phyloP scores from a whole-genome alignment of 2,113 vertebrate genomes.

The Sarotherodon lohbergeri region DNA sequence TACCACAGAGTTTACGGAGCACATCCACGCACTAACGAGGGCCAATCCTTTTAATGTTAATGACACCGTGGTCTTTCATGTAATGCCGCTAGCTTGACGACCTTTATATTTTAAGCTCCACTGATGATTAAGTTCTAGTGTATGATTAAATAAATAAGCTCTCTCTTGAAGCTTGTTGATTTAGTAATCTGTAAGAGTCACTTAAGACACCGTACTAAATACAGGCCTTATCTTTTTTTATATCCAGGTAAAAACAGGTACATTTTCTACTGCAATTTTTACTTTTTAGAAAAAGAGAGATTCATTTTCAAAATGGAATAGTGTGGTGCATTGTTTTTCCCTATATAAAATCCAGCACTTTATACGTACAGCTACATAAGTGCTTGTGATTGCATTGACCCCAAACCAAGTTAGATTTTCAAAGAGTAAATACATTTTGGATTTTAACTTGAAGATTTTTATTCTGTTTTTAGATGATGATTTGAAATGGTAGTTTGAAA shows the following conservation, averaged over 20 bases:
- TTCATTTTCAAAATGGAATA: neutral
- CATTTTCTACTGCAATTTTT: neutral
- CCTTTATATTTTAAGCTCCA: neutral
- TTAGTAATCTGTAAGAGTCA: neutral
- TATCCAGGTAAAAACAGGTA: neutral
- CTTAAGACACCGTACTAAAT: neutral
- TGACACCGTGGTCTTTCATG: neutral
- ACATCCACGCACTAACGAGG: neutral
- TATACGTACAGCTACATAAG: neutral
- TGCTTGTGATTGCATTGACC: neutral
- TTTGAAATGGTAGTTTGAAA: neutral
- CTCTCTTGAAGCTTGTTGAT: neutral
- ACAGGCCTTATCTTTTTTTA: neutral
- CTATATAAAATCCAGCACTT: neutral
- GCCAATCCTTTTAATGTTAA: neutral
- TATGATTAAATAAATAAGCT: neutral
- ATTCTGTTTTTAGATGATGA: neutral
- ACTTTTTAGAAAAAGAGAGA: rapidly evolving
- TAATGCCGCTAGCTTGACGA: neutral
- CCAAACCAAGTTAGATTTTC: neutral
- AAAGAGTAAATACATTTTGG: neutral
- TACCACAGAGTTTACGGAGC: neutral
- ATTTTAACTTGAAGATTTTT: neutral
- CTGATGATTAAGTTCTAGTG: neutral
- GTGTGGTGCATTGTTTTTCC: rapidly evolving